phyloP scores from a whole-genome alignment of 2,888 invertebrate species.

The Ormia ochracea region DNA sequence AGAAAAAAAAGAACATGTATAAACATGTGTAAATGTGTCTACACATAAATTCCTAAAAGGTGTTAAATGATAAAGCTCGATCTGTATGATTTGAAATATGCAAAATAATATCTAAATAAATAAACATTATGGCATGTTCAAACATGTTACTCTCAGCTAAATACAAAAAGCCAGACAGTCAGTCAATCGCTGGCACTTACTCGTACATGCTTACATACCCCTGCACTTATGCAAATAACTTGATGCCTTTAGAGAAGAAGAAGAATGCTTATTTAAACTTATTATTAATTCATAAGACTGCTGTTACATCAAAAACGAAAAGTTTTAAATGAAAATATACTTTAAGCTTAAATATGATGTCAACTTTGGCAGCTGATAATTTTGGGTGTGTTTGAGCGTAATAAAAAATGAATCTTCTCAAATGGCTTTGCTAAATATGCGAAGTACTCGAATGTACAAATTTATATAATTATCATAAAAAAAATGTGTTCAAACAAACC shows the following conservation, averaged over 20 bases:
- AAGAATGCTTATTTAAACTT: slow-evolving; percentile 13
- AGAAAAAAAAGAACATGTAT: neutral
- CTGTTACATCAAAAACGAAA: slow-evolving; percentile 3
- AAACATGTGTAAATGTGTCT: neutral
- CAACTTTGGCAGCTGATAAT: slow-evolving; percentile 18
- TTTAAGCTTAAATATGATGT: slow-evolving; percentile 40
- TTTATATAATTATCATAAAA: slow-evolving; percentile 21
- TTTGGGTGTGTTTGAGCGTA: slow-evolving; percentile 12
- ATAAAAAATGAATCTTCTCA: neutral
- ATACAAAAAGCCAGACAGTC: neutral
- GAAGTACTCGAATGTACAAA: too few relatives aligned
- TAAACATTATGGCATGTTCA: neutral
- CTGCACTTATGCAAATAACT: neutral
- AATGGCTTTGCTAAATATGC: neutral
- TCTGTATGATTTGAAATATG: slow-evolving; percentile 10
- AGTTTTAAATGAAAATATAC: slow-evolving; percentile 1
- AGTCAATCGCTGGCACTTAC: neutral
- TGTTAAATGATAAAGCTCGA: slow-evolving; percentile 24
- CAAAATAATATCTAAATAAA: slow-evolving; percentile 1
- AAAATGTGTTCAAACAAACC: neutral
- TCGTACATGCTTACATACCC: too few relatives aligned
- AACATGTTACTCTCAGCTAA: neutral
- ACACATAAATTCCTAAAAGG: neutral
- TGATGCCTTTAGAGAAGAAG: neutral
- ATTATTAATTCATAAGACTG: slow-evolving; percentile 7